A percentile compares a stretch with the other conserved stretches of the same genome.
Conservation (phyloP, 2,888 invertebrate species). For the Melipona bicolor region DNA sequence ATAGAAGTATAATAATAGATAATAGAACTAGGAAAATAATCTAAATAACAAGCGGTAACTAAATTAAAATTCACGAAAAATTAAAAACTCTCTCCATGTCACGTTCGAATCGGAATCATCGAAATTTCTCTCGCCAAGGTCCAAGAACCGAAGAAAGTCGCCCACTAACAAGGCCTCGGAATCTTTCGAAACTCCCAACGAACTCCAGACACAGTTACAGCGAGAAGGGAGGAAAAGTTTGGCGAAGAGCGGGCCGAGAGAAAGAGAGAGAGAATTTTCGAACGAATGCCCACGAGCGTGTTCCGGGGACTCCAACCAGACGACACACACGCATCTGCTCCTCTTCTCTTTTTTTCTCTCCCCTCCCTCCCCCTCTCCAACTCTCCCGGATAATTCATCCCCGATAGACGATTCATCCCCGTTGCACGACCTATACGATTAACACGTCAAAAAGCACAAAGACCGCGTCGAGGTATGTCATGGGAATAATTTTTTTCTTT, state of each 20-base stretch:
- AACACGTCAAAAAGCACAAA: conserved; percentile 79
- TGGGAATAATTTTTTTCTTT: conserved; percentile 76
- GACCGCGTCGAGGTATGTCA: conserved; percentile 73
- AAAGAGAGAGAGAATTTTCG: conserved; percentile 24
- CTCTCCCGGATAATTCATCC: conserved; percentile 51
- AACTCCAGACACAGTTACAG: not conserved
- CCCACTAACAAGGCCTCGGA: no score
- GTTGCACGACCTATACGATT: conserved; percentile 76
- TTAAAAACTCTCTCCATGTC: not conserved
- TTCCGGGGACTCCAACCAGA: conserved; percentile 22
- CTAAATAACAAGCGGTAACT: no score
- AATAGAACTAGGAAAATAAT: no score
- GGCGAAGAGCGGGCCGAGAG: not conserved
- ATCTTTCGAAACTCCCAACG: conserved; percentile 5
- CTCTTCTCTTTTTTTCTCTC: conserved; percentile 49
- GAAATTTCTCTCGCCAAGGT: not conserved
- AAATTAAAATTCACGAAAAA: not conserved
- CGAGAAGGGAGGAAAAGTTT: conserved; percentile 1
- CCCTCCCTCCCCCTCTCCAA: conserved; percentile 1
- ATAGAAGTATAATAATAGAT: no score
- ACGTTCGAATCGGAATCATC: no score
- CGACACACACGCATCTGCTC: conserved; percentile 62
- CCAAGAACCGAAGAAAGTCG: no score
- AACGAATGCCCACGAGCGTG: conserved; percentile 33
- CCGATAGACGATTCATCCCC: conserved; percentile 54